Evolutionary conservation across 2,113 vertebrate species (phyloP), one percentile per base, ranked within the genome.

Genomic region (Oryctolagus cuniculus): DNA sequence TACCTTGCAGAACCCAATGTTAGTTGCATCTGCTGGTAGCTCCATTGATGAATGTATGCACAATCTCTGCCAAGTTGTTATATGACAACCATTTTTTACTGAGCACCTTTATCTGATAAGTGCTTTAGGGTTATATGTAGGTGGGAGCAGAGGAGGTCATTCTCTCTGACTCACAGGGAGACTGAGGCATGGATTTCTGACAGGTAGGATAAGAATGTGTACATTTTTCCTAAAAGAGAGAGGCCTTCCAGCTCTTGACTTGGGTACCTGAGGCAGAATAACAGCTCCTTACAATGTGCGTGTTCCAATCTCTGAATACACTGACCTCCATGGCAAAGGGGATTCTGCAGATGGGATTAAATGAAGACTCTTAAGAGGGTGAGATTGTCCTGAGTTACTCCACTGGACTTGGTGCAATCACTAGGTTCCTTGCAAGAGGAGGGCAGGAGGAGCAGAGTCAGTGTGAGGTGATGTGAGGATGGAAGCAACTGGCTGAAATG

Each of bases 31-130:
- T 84, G 53, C 55, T 70, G 78, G 82, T n/a, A 73, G 64, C 44
- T 69, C 93, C 58, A 73, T 7, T 85, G 93, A 93, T 96, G 81
- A 70, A 92, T 24, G 27, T 74, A 64, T 80, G 67, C 38, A n/a
- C 78, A 84, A 89, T 34, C 81, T 72, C 75, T 79, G 93, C 58
- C 34, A 74, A 91, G 88, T 93, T 73, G 75, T 36, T 64, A 44
- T 29, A 6, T 83, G 83, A 90, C 73, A 91, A 95, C 67, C 72
- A 64, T 73, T 72, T 87, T 21, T 12, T 44, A 64, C 58, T 78
- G 53, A 87, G 82, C 16, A 84, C 64, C 38, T 5, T 38, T 38
- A 38, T 38, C 86, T 63, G 86, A 87, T 66, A 89, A 75, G 90
- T 34, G 63, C 34, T 66, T 81, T 44, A 44, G 22, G 90, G n/a